Conservation (phyloP, 35 echinoderm and acorn worm genomes). For the Heliocidaris erythrogramma region DNA sequence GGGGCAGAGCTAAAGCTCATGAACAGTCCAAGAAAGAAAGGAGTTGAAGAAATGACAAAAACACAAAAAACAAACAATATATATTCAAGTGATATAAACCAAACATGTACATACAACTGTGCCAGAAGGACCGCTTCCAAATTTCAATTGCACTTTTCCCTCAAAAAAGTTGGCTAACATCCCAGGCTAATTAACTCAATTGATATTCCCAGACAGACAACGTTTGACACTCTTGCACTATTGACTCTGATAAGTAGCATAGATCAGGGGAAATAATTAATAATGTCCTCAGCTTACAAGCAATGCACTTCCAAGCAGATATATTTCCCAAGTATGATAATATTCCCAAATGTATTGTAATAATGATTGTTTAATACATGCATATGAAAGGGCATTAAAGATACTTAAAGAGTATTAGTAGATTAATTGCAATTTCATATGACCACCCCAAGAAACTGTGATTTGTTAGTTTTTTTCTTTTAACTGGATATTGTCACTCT, state of each 20-base stretch:
- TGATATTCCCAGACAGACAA: not conserved
- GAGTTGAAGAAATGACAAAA: too few species aligned
- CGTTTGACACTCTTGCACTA: not conserved
- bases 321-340: not conserved
- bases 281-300: not conserved
- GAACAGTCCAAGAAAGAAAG: too few species aligned
- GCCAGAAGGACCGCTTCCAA: not conserved
- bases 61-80: not conserved
- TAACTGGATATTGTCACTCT: not conserved
- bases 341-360: not conserved
- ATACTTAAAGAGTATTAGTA: not conserved
- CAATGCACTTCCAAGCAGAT: not conserved
- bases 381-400: not conserved
- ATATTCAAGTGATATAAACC: not conserved
- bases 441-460: not conserved
- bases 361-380: not conserved
- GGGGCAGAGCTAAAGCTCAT: too few species aligned
- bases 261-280: not conserved
- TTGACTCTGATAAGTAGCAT: not conserved
- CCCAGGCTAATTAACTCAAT: not conserved
- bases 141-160: not conserved
- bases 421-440: not conserved
- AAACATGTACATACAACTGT: not conserved
- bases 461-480: not conserved
- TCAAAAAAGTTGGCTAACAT: not conserved